Evolutionary conservation across 2,113 vertebrate species (phyloP).

Genomic region (Aspidoscelis tigris): DNA sequence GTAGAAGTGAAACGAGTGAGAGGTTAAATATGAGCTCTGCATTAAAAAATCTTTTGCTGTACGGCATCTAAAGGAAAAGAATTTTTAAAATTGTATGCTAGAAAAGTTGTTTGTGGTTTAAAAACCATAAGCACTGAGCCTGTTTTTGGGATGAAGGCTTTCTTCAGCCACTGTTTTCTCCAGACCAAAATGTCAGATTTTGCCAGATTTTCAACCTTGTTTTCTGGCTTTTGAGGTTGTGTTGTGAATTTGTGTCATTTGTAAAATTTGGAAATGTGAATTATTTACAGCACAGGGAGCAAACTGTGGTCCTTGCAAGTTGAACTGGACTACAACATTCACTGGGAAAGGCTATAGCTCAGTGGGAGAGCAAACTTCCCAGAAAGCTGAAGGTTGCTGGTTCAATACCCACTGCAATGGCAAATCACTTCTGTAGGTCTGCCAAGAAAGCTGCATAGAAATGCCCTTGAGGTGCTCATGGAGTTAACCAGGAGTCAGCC

Average conservation of each 20-base stretch:
- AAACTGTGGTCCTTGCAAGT: no score
- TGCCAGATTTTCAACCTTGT: background rate
- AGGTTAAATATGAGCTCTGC: background rate
- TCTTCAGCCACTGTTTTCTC: background rate
- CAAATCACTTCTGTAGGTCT: no score
- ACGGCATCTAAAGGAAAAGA: background rate
- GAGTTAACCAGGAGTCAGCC: no score
- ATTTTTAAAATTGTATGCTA: background rate
- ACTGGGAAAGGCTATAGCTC: no score
- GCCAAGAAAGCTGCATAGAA: no score
- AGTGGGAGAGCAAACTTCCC: no score
- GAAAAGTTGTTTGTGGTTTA: background rate
- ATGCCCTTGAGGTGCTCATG: no score
- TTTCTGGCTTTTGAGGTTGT: background rate
- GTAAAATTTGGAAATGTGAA: background rate
- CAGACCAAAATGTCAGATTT: background rate
- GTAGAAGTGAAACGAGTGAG: background rate
- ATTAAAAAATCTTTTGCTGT: background rate
- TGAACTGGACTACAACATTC: no score
- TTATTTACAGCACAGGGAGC: background rate
- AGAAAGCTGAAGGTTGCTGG: no score
- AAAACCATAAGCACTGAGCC: background rate
- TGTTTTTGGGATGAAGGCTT: background rate
- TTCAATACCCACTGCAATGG: no score
- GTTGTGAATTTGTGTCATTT: conserved; percentile 7